Conservation (phyloP, 1,140 invertebrate species). For the Helicoverpa zea region DNA sequence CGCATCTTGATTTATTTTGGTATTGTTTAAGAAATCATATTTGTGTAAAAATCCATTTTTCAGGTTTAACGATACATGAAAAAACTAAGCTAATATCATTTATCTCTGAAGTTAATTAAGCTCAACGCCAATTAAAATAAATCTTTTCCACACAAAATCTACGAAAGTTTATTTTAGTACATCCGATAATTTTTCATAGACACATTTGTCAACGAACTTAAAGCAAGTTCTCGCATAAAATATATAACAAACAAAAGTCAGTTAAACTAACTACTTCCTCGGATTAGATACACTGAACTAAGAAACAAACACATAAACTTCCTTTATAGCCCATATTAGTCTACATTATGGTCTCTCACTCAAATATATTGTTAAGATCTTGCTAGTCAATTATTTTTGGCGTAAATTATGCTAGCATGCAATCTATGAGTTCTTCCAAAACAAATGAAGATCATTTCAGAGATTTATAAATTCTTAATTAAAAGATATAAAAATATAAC, state of each 20-base stretch:
- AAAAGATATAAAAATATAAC: no score
- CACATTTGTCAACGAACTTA: constrained; percentile 25
- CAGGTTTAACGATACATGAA: no score
- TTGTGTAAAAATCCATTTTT: no score
- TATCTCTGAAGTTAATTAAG: not conserved
- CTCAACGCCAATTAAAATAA: constrained; percentile 2
- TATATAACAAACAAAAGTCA: constrained; percentile 43
- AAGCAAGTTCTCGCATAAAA: constrained; percentile 39
- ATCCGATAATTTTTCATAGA: not conserved
- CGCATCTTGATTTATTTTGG: no score
- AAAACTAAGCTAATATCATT: not conserved
- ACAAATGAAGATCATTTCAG: no score
- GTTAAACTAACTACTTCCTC: constrained; percentile 46
- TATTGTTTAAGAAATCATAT: no score
- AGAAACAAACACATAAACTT: constrained; percentile 49
- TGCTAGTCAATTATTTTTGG: constrained; percentile 5
- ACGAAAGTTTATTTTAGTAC: constrained; percentile 5
- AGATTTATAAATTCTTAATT: no score
- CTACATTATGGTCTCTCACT: constrained; percentile 34
- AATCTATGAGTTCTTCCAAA: not conserved
- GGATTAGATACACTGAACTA: constrained; percentile 31
- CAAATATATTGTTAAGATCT: constrained; percentile 30
- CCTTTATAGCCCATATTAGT: constrained; percentile 44
- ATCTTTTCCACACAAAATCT: not conserved
- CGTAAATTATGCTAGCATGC: not conserved